Evolutionary conservation across 30 jellyfish, hydroid and myxozoan species (phyloP), one percentile per base, ranked within the genome.

Genomic region (Aurelia sp.): DNA sequence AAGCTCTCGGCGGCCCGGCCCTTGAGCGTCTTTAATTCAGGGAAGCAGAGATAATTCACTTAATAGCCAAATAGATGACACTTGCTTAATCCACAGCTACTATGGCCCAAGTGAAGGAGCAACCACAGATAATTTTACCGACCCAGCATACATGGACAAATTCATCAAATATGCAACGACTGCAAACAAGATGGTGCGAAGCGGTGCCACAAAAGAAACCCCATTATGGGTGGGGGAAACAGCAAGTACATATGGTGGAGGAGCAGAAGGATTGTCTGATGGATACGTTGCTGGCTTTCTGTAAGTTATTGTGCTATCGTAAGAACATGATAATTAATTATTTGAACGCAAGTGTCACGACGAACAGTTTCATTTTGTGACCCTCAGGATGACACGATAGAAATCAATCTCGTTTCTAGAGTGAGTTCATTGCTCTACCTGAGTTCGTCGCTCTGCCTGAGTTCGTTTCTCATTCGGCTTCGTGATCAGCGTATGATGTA

Each of bases 151-250:
- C 89, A 74, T 81, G 76, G 98, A 92, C 71, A 82, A 40, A 13
- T 92, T 92, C 62, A 18, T 92, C 19, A 53, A n/a, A 2, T 63
- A 87, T 31, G 73, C 88, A 21, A 13, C 8, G 10, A 20, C 22
- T 6, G 98, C 97, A 30, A 63, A 73, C 59, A 13, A 70, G 2
- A 76, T 92, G 64, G 71, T 92, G 20, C n/a, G 53, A 61, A 61
- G 65, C 6, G 75, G 83, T 22, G 64, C 85, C 13, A 66, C 84
- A 9, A 80, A 71, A 23, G 70, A 66, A 50, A 72, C 87, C 9
- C 97, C 97, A 15, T 79, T 92, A 21, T 92, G 96, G 97, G 63
- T 86, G 47, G 97, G 98, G n/a, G 98, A 92, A 72, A 87, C 97
- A 65, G 86, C 93, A 11, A 86, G 97, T 50, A 87, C 98, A 13